Percentiles rank a stretch among this genome's conserved stretches.
Conservation (phyloP, 2,113 vertebrate species). For the Nothoprocta pentlandii region DNA sequence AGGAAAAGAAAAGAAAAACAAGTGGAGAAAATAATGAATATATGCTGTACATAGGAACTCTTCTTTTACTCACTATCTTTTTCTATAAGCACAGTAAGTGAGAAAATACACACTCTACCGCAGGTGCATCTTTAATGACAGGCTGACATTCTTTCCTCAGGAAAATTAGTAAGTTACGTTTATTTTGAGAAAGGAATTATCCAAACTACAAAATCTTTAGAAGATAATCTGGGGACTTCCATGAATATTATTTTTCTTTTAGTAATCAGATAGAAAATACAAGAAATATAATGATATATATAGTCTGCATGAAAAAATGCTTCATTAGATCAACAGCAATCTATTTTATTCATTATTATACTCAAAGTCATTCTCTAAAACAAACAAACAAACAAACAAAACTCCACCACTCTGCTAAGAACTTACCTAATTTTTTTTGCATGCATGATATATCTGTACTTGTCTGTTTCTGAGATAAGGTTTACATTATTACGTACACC, state of each 20-base stretch:
- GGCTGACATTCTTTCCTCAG: neutral
- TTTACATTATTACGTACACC: neutral
- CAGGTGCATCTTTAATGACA: slow-evolving; percentile 11
- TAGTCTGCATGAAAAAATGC: neutral
- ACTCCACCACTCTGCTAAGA: neutral
- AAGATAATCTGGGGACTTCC: slow-evolving; percentile 23
- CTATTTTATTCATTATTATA: neutral
- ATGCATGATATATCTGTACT: neutral
- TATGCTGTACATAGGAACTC: neutral
- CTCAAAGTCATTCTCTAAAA: neutral
- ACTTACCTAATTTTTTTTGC: neutral
- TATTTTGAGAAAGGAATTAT: slow-evolving; percentile 58
- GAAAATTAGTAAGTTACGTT: slow-evolving; percentile 23
- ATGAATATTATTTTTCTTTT: neutral
- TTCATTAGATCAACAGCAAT: neutral
- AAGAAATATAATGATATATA: neutral
- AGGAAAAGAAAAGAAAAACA: slow-evolving; percentile 3
- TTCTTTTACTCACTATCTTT: neutral
- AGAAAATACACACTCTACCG: neutral
- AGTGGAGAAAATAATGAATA: neutral
- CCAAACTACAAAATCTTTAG: slow-evolving; percentile 7
- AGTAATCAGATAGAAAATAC: neutral
- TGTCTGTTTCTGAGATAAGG: neutral
- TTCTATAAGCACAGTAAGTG: neutral
- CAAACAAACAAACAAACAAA: neutral